phyloP scores from a whole-genome alignment of 2,888 invertebrate species.

The Amblyjoppa proteus region DNA sequence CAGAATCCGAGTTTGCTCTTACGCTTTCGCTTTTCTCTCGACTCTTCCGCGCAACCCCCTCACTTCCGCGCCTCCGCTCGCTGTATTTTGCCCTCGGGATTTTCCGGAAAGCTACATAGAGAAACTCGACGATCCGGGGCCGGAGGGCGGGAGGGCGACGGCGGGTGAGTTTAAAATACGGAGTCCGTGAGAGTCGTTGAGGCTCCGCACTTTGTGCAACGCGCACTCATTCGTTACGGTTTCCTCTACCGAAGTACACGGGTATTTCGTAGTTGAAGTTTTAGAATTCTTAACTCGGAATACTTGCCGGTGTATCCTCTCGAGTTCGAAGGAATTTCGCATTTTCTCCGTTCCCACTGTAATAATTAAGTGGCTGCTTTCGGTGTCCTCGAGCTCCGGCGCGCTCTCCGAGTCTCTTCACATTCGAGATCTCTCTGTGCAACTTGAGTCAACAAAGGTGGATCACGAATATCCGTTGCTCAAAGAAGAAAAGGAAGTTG shows the following conservation, averaged over 20 bases:
- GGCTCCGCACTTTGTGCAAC: constrained; percentile 22
- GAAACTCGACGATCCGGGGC: constrained; percentile 14
- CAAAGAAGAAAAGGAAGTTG: no score
- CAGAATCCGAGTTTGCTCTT: constrained; percentile 45
- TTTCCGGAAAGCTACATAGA: constrained; percentile 37
- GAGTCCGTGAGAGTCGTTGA: constrained; percentile 32
- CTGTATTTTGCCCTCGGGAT: constrained; percentile 29
- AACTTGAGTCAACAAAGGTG: no score
- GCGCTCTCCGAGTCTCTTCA: not conserved
- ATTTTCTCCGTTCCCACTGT: not conserved
- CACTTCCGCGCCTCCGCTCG: not conserved
- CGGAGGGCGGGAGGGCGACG: no score
- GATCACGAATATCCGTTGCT: no score
- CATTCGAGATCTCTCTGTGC: not conserved
- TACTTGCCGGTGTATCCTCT: not conserved
- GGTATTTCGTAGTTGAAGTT: not conserved
- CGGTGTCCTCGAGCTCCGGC: not conserved
- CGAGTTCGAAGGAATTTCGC: not conserved
- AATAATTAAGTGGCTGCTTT: not conserved
- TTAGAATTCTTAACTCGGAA: not conserved
- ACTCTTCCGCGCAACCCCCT: constrained; percentile 10
- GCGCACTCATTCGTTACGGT: constrained; percentile 44
- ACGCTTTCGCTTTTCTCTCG: constrained; percentile 54
- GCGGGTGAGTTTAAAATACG: constrained; percentile 21
- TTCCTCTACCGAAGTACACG: constrained; percentile 34